Evolutionary conservation across 1,140 invertebrate genomes (phyloP).

Genomic region (Geopemphigus sp.): DNA sequence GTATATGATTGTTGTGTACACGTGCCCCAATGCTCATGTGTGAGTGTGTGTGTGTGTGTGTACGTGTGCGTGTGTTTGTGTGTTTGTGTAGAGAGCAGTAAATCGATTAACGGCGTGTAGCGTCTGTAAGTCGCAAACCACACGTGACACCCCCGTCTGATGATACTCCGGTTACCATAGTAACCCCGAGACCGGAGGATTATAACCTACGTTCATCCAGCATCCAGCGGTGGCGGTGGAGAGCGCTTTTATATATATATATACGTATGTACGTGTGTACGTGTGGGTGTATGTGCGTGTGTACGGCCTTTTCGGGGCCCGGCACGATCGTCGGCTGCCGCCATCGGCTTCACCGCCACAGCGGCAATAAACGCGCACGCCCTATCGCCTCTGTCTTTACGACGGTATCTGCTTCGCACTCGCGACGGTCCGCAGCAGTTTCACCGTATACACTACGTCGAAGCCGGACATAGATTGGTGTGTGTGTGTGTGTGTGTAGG

Average conservation of each 20-base stretch:
- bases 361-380: constrained; percentile 2
- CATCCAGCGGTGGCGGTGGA: no score
- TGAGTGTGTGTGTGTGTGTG: no score
- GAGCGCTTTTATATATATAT: no score
- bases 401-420: no score
- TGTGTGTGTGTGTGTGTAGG: no score
- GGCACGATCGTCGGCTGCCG: constrained; percentile 1
- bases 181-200: constrained; percentile 36
- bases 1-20: not conserved
- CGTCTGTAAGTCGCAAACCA: constrained; percentile 49
- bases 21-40: no score
- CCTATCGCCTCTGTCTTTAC: not conserved
- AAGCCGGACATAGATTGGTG: no score
- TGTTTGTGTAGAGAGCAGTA: constrained; percentile 15
- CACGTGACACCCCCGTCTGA: constrained; percentile 49
- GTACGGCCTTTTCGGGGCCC: constrained; percentile 13
- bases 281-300: no score
- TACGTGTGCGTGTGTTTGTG: constrained; percentile 4
- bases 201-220: constrained; percentile 44
- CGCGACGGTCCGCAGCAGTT: no score
- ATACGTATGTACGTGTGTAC: no score
- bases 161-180: constrained; percentile 46
- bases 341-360: not conserved
- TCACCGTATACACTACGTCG: no score
- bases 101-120: constrained; percentile 49